These are phyloP conservation scores for Germaria angustata DNA, from an alignment of 2,888 invertebrate species.

Conservation along the genomic window DNA sequence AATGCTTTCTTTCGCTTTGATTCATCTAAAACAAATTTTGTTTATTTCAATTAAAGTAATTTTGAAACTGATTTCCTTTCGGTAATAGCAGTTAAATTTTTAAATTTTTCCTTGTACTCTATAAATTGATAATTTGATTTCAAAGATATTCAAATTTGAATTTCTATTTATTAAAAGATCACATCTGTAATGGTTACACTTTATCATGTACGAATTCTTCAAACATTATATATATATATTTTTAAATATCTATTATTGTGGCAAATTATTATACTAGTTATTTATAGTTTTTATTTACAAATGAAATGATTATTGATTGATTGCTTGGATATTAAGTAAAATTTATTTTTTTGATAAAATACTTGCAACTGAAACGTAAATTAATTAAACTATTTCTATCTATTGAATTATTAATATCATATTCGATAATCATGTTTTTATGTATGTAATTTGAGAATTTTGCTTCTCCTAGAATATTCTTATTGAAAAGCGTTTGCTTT, in stretches of 20 bases:
- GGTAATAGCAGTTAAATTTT: too few species aligned
- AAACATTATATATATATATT: too few species aligned
- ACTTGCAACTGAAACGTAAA: not conserved
- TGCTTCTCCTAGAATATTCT: not conserved
- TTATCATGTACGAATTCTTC: not conserved
- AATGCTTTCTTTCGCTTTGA: not conserved
- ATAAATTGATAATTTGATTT: too few species aligned
- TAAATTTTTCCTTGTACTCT: too few species aligned
- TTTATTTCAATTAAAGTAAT: not conserved
- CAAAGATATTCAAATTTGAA: too few species aligned
- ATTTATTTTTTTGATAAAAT: conserved; percentile 12
- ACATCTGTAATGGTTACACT: too few species aligned
- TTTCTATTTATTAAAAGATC: too few species aligned
- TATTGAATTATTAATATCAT: conserved; percentile 7
- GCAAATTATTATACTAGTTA: not conserved
- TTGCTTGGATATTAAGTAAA: conserved; percentile 29
- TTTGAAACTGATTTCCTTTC: not conserved
- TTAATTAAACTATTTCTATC: conserved; percentile 12
- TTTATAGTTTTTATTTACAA: conserved; percentile 29
- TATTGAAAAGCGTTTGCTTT: conserved; percentile 9
- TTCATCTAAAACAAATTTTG: not conserved
- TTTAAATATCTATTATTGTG: not conserved
- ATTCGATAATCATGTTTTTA: not conserved
- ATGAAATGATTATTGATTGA: conserved; percentile 21
- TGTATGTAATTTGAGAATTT: not conserved